These are phyloP conservation scores for Armadillidium nasatum DNA, from an alignment of 1,140 invertebrate genomes.

Conservation along the genomic window DNA sequence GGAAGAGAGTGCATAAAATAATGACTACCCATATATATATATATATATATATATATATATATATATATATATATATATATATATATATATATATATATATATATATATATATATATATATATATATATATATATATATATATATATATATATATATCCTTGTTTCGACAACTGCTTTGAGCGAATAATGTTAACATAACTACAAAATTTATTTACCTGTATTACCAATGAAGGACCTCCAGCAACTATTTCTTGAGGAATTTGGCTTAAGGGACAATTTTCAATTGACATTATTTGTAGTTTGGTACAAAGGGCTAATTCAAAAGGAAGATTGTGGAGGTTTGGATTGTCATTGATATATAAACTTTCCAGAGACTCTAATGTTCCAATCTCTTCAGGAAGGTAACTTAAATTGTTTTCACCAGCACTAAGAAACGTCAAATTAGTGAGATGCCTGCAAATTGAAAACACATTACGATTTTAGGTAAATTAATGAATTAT, in stretches of 20 bases:
- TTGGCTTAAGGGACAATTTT: constrained; percentile 95
- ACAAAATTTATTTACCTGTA: constrained; percentile 59
- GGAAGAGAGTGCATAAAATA: too few relatives aligned
- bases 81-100: too few relatives aligned
- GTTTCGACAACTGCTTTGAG: too few relatives aligned
- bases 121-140: too few relatives aligned
- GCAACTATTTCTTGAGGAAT: constrained; percentile 93
- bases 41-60: too few relatives aligned
- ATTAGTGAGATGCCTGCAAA: constrained; percentile 72
- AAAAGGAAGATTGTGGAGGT: constrained; percentile 92
- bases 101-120: too few relatives aligned
- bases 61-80: too few relatives aligned
- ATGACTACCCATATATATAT: too few relatives aligned
- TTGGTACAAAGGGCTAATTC: constrained; percentile 94
- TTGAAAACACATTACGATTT: constrained; percentile 35
- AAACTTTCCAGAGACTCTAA: constrained; percentile 92
- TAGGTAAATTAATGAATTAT: too few relatives aligned
- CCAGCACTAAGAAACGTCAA: constrained; percentile 88
- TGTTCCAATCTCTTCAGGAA: constrained; percentile 98
- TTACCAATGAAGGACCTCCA: constrained; percentile 93
- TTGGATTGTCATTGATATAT: constrained; percentile 97
- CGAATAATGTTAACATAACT: too few relatives aligned
- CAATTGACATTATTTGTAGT: constrained; percentile 98
- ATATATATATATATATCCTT: too few relatives aligned
- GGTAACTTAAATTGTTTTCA: constrained; percentile 91